Evolutionary conservation across 2,113 vertebrate species (phyloP), one percentile per base, ranked within the genome.

Genomic region (Cisticola juncidis): DNA sequence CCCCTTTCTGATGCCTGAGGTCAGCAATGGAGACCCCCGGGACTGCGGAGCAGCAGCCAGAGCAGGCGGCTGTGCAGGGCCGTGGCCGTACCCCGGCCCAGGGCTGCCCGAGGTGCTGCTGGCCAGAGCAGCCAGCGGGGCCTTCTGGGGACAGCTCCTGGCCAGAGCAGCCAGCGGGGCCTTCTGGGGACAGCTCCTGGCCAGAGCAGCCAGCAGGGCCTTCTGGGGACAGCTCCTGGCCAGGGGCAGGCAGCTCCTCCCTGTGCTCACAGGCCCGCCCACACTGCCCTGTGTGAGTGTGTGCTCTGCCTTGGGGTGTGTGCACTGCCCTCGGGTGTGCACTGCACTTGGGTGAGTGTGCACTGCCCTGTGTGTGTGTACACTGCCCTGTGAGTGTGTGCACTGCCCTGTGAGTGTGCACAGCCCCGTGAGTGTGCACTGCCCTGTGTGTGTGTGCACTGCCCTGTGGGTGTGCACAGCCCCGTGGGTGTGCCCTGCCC

Each of bases 31-130:
- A 36, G 58, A 25, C 54, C 69, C 14, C 18, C 4, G 12, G 57
- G 36, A 8, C 9, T n/a, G 61, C 20, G 8, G 83, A 31, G 44
- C 9, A 1, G 17, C 1, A 0, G 28, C 50, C 42, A 8, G 36
- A 35, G 9, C 23, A 6, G 68, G 61, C 0, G 0, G 61, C 44
- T 1, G 0, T 19, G 28, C 1, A 3, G 1, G 14, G 60, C 25
- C 15, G 5, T 3, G 5, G 8, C 3, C 4, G 0, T 11, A 6
- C 9, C 25, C 20, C 2, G 6, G 29, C 20, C 36, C 12, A 3
- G 57, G 12, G 33, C 42, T 51, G 47, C 36, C 56, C 0, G 1
- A 13, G 31, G 56, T 26, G 35, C 89, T 47, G n/a, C 50, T 1
- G 4, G 33, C 24, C 10, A 0, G 24, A 25, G 40, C 11, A 1